Conservation (phyloP, 2,797 vertebrate genomes). For the Channa striata region DNA sequence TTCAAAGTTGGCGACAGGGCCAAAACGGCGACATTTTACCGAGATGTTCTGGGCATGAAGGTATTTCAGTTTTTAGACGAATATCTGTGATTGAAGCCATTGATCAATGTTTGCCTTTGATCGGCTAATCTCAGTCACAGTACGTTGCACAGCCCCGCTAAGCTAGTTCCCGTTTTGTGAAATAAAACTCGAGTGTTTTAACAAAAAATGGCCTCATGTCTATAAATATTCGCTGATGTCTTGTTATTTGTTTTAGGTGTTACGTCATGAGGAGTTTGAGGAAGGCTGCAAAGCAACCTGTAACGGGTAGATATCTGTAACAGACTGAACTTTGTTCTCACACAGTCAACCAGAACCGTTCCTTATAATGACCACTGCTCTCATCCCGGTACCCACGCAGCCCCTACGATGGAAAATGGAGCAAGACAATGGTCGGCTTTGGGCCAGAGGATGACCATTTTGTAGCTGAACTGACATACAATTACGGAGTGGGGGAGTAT, state of each 20-base stretch:
- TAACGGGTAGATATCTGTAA: conserved; percentile 87
- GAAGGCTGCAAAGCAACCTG: conserved; percentile 96
- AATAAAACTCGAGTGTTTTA: background rate
- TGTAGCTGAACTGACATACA: conserved; percentile 96
- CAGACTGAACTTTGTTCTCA: conserved; percentile 35
- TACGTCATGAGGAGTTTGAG: conserved; percentile 97
- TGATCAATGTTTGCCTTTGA: background rate
- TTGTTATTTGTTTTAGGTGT: conserved; percentile 68
- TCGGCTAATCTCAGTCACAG: background rate
- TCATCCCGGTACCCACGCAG: conserved; percentile 71
- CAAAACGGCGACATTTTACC: conserved; percentile 88
- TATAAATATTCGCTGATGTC: background rate
- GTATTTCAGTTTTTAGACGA: conserved; percentile 65
- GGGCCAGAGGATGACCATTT: conserved; percentile 95
- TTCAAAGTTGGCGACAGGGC: conserved; percentile 93
- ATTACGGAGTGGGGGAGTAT: conserved; percentile 95
- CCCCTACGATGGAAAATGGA: conserved; percentile 98
- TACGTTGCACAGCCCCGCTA: conserved; percentile 20
- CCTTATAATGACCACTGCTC: background rate
- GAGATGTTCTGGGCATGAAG: conserved; percentile 94
- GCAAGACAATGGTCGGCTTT: conserved; percentile 98
- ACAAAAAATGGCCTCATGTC: background rate
- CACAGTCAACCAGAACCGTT: background rate
- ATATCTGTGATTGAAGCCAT: background rate
- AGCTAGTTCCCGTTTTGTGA: background rate